Evolutionary conservation across 2,797 vertebrate genomes (phyloP), one percentile per base, ranked within the genome.

Genomic region (Xerus rutilus): DNA sequence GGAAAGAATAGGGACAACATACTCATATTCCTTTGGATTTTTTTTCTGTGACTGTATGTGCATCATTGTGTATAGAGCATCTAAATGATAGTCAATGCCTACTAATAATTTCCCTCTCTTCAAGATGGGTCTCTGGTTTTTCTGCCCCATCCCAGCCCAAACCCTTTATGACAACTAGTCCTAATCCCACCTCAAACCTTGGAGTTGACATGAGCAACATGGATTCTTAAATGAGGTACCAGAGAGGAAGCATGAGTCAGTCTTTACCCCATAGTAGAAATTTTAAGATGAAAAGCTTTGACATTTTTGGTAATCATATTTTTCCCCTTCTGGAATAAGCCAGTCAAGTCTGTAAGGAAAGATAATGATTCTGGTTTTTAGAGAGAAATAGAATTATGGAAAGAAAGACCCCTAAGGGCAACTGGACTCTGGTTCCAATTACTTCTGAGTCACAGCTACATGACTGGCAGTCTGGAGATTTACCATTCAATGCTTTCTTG

Each of bases 301-400:
- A n/a, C 5, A 12, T 73, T 83, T 92, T 39, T 39, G 62, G 45
- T 9, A 47, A 39, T 67, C 47, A 4, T 67, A 54, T 79, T 89
- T 93, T 54, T 54, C 21, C 25, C 20, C 69, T 67, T n/a, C 39
- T 88, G 59, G 74, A 92, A 57, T 73, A 59, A 94, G 20, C 30
- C 14, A 49, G 67, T 39, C 28, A 45, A 45, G 13, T 82, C 49
- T 94, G 35, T n/a, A 49, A 89, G 78, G 62, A 89, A 74, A 81
- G 30, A 54, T 89, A 64, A 49, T 84, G 28, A 91, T 47, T 57
- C 28, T 21, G 43, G 49, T 95, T 94, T 86, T 91, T 78, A 93
- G 49, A 91, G 12, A 73, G 43, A 67, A 70, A 1, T 59, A 89
- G 43, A 35, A 74, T 30, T 65, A 59, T 62, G 49, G 35, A 88